These are phyloP conservation scores for Podarcis siculus DNA, from an alignment of 2,797 vertebrate genomes.

Conservation along the genomic window DNA sequence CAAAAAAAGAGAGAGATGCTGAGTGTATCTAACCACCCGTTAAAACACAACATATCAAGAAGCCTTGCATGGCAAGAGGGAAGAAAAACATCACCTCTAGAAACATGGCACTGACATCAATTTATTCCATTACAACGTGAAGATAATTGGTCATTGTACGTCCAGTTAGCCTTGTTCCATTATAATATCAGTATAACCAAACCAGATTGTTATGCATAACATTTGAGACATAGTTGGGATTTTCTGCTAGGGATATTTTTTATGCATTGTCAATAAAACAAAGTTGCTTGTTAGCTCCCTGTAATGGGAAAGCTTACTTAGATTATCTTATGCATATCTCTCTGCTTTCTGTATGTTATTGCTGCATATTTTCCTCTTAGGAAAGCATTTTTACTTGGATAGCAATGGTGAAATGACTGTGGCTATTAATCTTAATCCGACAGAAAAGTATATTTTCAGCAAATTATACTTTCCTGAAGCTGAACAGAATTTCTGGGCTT, in stretches of 20 bases:
- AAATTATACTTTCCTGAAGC: slow-evolving; percentile 6
- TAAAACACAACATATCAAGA: background rate
- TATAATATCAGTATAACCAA: background rate
- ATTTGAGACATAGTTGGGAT: background rate
- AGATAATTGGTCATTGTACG: background rate
- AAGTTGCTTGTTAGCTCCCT: background rate
- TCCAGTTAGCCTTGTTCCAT: background rate
- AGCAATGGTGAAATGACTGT: slow-evolving; percentile 12
- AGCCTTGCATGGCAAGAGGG: background rate
- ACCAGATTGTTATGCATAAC: background rate
- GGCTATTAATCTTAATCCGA: slow-evolving; percentile 15
- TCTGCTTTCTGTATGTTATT: slow-evolving; percentile 2
- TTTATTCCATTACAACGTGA: background rate
- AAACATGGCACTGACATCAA: no score
- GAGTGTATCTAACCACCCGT: background rate
- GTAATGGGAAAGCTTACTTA: background rate
- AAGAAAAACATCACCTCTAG: background rate
- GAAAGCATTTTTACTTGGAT: background rate
- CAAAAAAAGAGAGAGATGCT: background rate
- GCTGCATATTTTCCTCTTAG: slow-evolving; percentile 5
- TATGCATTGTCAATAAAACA: background rate
- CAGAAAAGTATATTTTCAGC: background rate
- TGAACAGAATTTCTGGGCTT: slow-evolving; percentile 4
- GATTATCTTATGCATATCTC: background rate
- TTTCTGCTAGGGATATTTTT: background rate